phyloP scores from a whole-genome alignment of 64 coral and sea anemone genomes.

The Stichodactyla mertensii region DNA sequence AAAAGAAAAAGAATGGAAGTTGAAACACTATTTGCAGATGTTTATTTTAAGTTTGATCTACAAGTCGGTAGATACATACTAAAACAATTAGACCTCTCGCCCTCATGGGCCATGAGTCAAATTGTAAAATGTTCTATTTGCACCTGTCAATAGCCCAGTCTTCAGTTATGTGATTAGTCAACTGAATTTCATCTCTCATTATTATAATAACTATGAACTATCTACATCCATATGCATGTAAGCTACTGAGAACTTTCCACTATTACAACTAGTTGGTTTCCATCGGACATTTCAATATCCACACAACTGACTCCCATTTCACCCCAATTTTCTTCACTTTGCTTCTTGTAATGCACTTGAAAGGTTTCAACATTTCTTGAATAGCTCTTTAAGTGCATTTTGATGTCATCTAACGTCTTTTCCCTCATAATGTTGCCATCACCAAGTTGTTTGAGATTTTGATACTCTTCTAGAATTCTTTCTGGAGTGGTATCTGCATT shows the following conservation, averaged over 20 bases:
- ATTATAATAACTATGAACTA: too few relatives aligned
- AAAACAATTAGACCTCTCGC: too few relatives aligned
- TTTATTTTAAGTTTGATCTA: too few relatives aligned
- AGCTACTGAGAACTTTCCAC: conserved; percentile 10
- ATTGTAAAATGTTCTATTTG: too few relatives aligned
- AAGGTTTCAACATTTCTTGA: conserved; percentile 32
- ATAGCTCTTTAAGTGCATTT: conserved; percentile 15
- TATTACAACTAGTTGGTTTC: conserved; percentile 16
- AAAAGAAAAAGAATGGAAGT: too few relatives aligned
- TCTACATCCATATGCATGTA: too few relatives aligned
- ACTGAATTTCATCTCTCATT: too few relatives aligned
- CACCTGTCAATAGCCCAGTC: too few relatives aligned
- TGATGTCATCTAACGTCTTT: conserved; percentile 29
- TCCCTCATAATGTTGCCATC: conserved; percentile 14
- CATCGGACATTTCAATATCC: not conserved
- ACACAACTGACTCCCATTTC: not conserved
- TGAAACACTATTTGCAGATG: too few relatives aligned
- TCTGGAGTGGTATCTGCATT: conserved; percentile 29
- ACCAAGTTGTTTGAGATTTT: conserved; percentile 9
- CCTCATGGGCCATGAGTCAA: too few relatives aligned
- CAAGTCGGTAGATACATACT: too few relatives aligned
- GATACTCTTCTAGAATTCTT: conserved; percentile 38
- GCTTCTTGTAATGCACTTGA: conserved; percentile 43
- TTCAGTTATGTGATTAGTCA: too few relatives aligned
- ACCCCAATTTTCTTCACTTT: conserved; percentile 52